Base-by-base conservation (phyloP, 2,797 vertebrate species). In the Morus bassanus region DNA sequence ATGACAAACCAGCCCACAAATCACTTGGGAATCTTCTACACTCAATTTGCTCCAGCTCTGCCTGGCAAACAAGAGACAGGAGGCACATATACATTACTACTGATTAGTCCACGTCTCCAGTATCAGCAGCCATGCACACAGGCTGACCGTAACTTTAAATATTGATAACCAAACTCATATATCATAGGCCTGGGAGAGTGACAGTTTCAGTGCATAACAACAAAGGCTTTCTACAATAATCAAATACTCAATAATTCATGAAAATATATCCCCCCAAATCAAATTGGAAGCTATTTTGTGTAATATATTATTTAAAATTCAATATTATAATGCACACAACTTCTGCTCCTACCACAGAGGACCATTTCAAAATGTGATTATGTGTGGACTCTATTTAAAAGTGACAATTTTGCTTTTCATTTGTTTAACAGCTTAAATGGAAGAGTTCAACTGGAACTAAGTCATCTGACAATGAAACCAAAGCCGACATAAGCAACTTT, bases 241-340 rank as follows among this genome's bases (percentile, higher is more conserved):
- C 97, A 98, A 97, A 97, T 97, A 96, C 88, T 98, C 97, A 98
- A 98, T 98, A 98, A 98, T 98, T 98, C 98, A 98, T 98, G 98
- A 97, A 97, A 98, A 98, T 97, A 95, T 97, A 98, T 97, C 94
- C 97, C 95, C 93, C 95, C 93, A 97, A 98, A 98, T 98, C 97
- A 98, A 98, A 98, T 97, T 98, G 98, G 97, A 98, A 98, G 97
- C 97, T 98, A 97, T 98, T 98, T 98, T 96, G 91, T 97, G 97
- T 97, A 98, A 98, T 98, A 98, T 98, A 98, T 98, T 98, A 98
- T 98, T 98, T 98, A 98, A 98, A 98, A 98, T 98, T 98, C 97
- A 98, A 98, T 98, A 98, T 98, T 97, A 97, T 98, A 98, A 98
- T 97, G 96, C 98, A 98, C 95, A 98, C 97, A 97, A 97, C 95